Evolutionary conservation across 2,888 invertebrate species (phyloP).

Genomic region (Dendrolimus houi): DNA sequence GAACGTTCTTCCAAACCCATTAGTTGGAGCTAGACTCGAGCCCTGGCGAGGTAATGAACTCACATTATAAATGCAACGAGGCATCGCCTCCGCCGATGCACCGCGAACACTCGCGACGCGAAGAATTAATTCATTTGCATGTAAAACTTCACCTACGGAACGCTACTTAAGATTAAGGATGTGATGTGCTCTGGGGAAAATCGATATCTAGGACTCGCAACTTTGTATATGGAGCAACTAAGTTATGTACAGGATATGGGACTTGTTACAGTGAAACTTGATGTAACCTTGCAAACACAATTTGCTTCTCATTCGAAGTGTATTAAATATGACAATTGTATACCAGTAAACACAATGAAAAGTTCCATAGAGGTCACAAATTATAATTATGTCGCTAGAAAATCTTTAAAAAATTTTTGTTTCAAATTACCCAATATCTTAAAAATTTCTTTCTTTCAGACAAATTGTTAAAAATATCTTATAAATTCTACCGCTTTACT

Average conservation of each 20-base stretch:
- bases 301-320: not conserved
- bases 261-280: not conserved
- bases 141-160: slow-evolving; percentile 60
- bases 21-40: slow-evolving; percentile 52
- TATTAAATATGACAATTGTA: no score
- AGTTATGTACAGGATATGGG: not conserved
- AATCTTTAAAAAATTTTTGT: no score
- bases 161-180: slow-evolving; percentile 48
- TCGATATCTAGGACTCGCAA: slow-evolving; percentile 1
- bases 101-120: slow-evolving; percentile 53
- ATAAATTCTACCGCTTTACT: no score
- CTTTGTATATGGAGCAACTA: not conserved
- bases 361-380: no score
- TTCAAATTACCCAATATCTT: no score
- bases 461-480: no score
- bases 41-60: slow-evolving; percentile 65
- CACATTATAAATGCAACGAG: slow-evolving; percentile 75
- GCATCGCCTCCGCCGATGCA: slow-evolving; percentile 58
- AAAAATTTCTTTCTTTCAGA: no score
- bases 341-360: no score
- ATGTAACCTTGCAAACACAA: not conserved
- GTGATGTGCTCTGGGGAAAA: slow-evolving; percentile 3
- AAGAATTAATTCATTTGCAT: slow-evolving; percentile 76
- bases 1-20: slow-evolving; percentile 69
- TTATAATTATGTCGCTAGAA: no score